A percentile compares a stretch with the other conserved stretches of the same genome.
These are phyloP conservation scores for Mechanitis mazaeus DNA, from an alignment of 2,888 invertebrate species.

Conservation along the genomic window DNA sequence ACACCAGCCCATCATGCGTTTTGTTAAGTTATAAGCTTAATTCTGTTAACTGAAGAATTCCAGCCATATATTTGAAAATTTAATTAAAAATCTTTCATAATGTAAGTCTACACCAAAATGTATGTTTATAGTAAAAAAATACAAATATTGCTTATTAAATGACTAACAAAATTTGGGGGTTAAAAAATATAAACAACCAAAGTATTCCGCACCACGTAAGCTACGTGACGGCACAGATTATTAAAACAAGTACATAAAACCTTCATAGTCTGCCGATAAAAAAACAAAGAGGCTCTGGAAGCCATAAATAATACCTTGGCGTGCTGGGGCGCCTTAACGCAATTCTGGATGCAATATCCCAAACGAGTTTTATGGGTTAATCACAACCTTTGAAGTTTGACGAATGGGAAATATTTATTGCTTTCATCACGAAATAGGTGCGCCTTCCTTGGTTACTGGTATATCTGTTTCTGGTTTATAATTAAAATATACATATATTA, in stretches of 20 bases:
- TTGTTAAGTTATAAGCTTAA: too few species aligned
- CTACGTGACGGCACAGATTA: conserved; percentile 22
- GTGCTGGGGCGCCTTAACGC: conserved; percentile 49
- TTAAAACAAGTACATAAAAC: conserved; percentile 24
- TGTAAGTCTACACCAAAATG: too few species aligned
- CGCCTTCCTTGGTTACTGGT: conserved; percentile 21
- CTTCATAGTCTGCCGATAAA: conserved; percentile 27
- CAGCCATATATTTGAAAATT: too few species aligned
- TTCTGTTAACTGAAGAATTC: too few species aligned
- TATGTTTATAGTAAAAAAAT: too few species aligned
- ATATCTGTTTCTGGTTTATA: not conserved
- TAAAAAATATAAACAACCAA: not conserved
- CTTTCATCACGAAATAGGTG: conserved; percentile 50
- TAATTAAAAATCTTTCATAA: too few species aligned
- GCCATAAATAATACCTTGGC: conserved; percentile 45
- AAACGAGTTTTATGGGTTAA: conserved; percentile 66
- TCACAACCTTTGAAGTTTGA: conserved; percentile 69
- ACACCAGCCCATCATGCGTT: too few species aligned
- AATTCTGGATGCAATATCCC: conserved; percentile 38
- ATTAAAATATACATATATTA: too few species aligned
- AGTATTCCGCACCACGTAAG: conserved; percentile 1
- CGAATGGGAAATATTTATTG: conserved; percentile 62
- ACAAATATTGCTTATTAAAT: too few species aligned
- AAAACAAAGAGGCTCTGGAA: conserved; percentile 31
- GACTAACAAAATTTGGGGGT: not conserved